Evolutionary conservation across 2,888 invertebrate species (phyloP).

Genomic region (Stratiomys singularior): DNA sequence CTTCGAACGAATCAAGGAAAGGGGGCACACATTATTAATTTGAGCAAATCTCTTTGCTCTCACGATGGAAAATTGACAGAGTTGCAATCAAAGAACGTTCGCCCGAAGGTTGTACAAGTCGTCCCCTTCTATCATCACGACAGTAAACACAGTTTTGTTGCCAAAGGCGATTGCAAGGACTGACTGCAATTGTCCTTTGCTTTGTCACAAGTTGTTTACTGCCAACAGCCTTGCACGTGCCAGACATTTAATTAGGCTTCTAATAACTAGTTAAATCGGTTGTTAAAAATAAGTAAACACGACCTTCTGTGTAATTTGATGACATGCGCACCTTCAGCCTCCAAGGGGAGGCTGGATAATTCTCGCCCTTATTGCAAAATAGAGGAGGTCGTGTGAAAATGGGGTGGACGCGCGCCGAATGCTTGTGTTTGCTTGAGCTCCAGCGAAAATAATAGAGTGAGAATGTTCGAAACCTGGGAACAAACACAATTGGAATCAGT

Average conservation of each 20-base stretch:
- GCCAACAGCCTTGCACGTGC: conserved; percentile 54
- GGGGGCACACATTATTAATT: conserved; percentile 26
- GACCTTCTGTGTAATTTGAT: conserved; percentile 41
- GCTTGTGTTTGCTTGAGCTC: not conserved
- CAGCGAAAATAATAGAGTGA: not conserved
- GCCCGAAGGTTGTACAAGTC: not conserved
- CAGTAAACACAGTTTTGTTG: conserved; percentile 10
- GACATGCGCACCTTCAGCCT: conserved; percentile 35
- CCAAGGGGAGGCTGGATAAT: conserved; percentile 1
- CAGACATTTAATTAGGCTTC: conserved; percentile 55
- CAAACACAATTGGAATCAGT: conserved; percentile 1
- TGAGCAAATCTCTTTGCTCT: conserved; percentile 21
- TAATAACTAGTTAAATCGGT: conserved; percentile 53
- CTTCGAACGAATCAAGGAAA: not conserved
- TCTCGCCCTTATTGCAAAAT: not conserved
- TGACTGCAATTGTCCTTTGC: conserved; percentile 15
- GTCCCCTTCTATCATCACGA: conserved; percentile 7
- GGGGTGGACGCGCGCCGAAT: not conserved
- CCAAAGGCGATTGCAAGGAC: conserved; percentile 20
- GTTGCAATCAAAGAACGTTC: conserved; percentile 37
- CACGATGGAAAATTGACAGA: conserved; percentile 28
- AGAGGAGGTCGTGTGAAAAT: conserved; percentile 28
- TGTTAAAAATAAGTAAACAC: conserved; percentile 51
- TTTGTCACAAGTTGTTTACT: conserved; percentile 46
- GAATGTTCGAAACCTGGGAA: not conserved